Percentiles rank a stretch among this genome's conserved stretches.
Conservation (phyloP, 2,888 invertebrate genomes). For the Teleogryllus oceanicus region DNA sequence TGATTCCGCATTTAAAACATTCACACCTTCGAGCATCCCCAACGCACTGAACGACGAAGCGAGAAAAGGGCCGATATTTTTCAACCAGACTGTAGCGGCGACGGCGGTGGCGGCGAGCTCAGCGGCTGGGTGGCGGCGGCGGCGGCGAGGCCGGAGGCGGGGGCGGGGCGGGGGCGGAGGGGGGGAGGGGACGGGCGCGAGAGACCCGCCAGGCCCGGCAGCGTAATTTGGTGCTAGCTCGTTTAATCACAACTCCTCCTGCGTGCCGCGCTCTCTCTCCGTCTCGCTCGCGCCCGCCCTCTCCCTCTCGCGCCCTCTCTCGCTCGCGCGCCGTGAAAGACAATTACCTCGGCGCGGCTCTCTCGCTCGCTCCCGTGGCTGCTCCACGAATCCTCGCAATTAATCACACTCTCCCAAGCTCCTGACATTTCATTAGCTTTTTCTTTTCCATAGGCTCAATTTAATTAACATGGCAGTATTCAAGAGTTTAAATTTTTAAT, state of each 20-base stretch:
- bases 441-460: slow-evolving; percentile 43
- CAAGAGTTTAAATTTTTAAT: slow-evolving; percentile 51
- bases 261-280: background rate
- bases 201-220: background rate
- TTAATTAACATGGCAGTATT: slow-evolving; percentile 49
- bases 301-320: slow-evolving; percentile 24
- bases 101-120: slow-evolving; percentile 4
- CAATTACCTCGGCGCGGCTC: slow-evolving; percentile 24
- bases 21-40: too few relatives aligned
- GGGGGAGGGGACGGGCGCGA: background rate
- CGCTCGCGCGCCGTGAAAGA: slow-evolving; percentile 24
- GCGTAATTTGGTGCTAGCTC: slow-evolving; percentile 27
- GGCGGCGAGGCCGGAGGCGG: background rate
- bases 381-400: slow-evolving; percentile 45
- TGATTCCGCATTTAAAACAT: too few relatives aligned
- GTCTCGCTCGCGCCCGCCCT: slow-evolving; percentile 4
- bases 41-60: too few relatives aligned
- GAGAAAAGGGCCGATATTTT: too few relatives aligned
- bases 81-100: background rate
- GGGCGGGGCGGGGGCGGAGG: background rate
- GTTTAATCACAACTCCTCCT: slow-evolving; percentile 24
- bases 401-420: slow-evolving; percentile 49
- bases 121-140: background rate
- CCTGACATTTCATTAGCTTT: slow-evolving; percentile 52
- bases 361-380: slow-evolving; percentile 28